A percentile compares a stretch with the other conserved stretches of the same genome.
These are phyloP conservation scores for Abramis brama DNA, from an alignment of 2,113 vertebrate genomes.

Conservation along the genomic window DNA sequence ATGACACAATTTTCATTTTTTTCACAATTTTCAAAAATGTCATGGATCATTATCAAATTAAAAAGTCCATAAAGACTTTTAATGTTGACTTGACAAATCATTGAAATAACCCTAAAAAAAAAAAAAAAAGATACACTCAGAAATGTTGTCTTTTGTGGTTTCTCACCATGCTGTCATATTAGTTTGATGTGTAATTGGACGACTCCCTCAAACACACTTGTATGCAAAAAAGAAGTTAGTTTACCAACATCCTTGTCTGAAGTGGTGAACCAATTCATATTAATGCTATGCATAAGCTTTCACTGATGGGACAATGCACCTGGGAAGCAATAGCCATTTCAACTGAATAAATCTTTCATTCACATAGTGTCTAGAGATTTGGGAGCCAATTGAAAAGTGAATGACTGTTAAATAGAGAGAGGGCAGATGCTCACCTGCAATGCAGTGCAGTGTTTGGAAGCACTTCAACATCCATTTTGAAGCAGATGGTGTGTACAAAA, in stretches of 20 bases:
- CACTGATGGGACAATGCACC: neutral
- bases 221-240: slow-evolving; percentile 63
- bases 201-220: slow-evolving; percentile 40
- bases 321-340: slow-evolving; percentile 27
- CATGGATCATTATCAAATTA: neutral
- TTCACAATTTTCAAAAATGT: neutral
- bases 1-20: too few species aligned
- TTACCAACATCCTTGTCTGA: slow-evolving; percentile 50
- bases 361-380: slow-evolving; percentile 30
- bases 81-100: neutral
- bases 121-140: neutral
- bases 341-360: slow-evolving; percentile 42
- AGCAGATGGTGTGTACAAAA: neutral
- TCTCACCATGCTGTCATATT: neutral
- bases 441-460: neutral
- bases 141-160: neutral
- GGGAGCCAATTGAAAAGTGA: slow-evolving; percentile 19
- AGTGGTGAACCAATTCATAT: slow-evolving; percentile 9
- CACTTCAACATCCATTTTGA: neutral
- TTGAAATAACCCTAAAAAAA: neutral
- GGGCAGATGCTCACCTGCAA: slow-evolving; percentile 13
- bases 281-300: slow-evolving; percentile 14
- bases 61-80: neutral
- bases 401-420: slow-evolving; percentile 4
- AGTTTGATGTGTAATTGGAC: neutral